Evolutionary conservation across 2,797 vertebrate species (phyloP).

Genomic region (Manis javanica): DNA sequence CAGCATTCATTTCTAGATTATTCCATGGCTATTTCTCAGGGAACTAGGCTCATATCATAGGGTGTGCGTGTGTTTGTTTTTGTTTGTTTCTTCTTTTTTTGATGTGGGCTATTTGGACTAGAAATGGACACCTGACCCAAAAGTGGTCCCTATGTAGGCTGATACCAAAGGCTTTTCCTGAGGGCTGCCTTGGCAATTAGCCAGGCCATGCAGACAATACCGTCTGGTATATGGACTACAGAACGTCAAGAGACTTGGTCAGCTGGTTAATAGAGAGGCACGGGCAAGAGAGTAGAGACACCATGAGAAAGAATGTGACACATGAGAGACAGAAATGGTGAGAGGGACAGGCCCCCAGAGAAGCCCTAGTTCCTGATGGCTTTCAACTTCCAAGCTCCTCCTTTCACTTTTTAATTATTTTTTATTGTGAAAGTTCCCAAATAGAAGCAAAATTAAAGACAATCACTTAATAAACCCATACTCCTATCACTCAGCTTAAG

Average conservation of each 20-base stretch:
- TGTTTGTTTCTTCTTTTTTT: neutral
- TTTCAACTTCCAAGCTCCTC: neutral
- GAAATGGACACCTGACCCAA: neutral
- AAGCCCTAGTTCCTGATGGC: neutral
- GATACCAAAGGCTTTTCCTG: neutral
- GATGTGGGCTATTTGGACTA: neutral
- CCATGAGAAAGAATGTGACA: neutral
- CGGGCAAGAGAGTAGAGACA: neutral
- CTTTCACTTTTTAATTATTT: conserved; percentile 24
- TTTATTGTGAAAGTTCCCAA: conserved; percentile 45
- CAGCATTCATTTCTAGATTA: neutral
- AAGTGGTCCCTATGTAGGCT: neutral
- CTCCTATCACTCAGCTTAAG: conserved; percentile 23
- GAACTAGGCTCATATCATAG: neutral
- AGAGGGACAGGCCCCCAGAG: neutral
- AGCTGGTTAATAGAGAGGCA: neutral
- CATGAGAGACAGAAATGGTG: neutral
- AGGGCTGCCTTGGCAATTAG: neutral
- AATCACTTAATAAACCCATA: conserved; percentile 1
- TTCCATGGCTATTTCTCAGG: neutral
- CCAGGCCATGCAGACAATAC: neutral
- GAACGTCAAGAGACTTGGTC: neutral
- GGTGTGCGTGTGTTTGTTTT: neutral
- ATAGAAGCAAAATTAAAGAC: conserved; percentile 43
- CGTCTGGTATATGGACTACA: neutral